Base-by-base conservation (phyloP, 2,113 vertebrate species). In the Lagopus muta region DNA sequence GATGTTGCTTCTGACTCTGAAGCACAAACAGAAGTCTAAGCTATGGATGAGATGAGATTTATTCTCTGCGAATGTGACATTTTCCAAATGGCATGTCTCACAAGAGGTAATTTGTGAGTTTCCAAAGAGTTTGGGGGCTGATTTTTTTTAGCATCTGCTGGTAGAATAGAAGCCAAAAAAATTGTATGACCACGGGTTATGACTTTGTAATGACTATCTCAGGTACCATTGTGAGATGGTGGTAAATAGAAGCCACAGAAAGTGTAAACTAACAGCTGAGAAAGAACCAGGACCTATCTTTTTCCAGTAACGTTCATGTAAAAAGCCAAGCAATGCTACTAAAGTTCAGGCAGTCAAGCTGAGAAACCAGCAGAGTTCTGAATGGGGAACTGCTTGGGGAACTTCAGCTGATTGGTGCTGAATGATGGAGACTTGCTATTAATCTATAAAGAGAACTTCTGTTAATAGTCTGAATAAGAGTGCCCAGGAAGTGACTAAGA, bases 11-110 rank as follows among this genome's bases (percentile, higher is more conserved):
- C 58, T 87, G 87, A 34, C 66, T 74, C 50, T 76, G 75, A 75
- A 89, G 50, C 45, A 50, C 38, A 70, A 4, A 8, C 45, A 75
- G 62, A 86, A 70, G 21, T n/a, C 32, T 28, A 76, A 85, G 42
- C 57, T 77, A 24, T 54, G 19, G 21, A 38, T 66, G 50, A 82
- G 15, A 25, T 89, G 76, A 77, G 65, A 60, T 83, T 88, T 86
- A 40, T 48, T 86, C 72, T 87, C 60, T 36, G 16, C 32, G 72
- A 65, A 61, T 64, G 28, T 79, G 79, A 74, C 64, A 55, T 94
- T 97, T 91, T 74, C 87, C 64, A 94, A 96, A 92, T 88, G 75
- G 48, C 88, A 71, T 34, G 48, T 60, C 50, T 92, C 65, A 47
- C 25, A 74, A 34, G 47, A 82, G 79, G 25, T 70, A 74, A 88